Evolutionary conservation across 92 coral and sea anemone species (phyloP).

Genomic region (Hydrozoanthus gracilis): DNA sequence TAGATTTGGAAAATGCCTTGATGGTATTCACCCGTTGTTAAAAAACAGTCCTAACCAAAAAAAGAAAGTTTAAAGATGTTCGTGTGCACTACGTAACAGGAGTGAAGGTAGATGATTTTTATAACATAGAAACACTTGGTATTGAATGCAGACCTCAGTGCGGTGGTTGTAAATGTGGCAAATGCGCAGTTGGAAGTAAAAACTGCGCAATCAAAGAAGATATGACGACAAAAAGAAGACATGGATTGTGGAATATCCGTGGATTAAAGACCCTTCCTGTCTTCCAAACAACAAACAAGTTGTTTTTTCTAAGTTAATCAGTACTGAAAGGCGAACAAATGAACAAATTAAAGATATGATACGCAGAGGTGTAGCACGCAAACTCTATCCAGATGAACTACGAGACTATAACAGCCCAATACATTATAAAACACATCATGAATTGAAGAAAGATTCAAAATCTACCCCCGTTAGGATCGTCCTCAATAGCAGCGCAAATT

Average conservation of each 20-base stretch:
- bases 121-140: constrained; percentile 40
- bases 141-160: constrained; percentile 37
- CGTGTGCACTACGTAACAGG: constrained; percentile 11
- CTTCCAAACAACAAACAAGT: constrained; percentile 45
- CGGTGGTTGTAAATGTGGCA: constrained; percentile 62
- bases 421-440: constrained; percentile 47
- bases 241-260: constrained; percentile 69
- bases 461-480: constrained; percentile 52
- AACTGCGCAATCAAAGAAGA: constrained; percentile 56
- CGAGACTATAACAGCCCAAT: constrained; percentile 44
- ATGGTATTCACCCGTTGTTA: constrained; percentile 30
- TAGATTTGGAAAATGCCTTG: constrained; percentile 38
- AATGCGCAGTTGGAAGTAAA: constrained; percentile 51
- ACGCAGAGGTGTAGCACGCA: constrained; percentile 48
- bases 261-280: constrained; percentile 25
- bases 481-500: constrained; percentile 54
- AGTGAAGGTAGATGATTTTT: constrained; percentile 34
- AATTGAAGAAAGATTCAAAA: constrained; percentile 48
- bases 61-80: background rate
- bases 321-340: constrained; percentile 48
- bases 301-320: constrained; percentile 29
- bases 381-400: constrained; percentile 33
- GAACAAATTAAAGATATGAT: constrained; percentile 53
- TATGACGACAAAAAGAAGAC: constrained; percentile 45
- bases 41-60: constrained; percentile 3